Percentiles rank a stretch among this genome's conserved stretches.
These are phyloP conservation scores for Drosophila sproati DNA, from an alignment of 1,140 invertebrate species.

Conservation along the genomic window DNA sequence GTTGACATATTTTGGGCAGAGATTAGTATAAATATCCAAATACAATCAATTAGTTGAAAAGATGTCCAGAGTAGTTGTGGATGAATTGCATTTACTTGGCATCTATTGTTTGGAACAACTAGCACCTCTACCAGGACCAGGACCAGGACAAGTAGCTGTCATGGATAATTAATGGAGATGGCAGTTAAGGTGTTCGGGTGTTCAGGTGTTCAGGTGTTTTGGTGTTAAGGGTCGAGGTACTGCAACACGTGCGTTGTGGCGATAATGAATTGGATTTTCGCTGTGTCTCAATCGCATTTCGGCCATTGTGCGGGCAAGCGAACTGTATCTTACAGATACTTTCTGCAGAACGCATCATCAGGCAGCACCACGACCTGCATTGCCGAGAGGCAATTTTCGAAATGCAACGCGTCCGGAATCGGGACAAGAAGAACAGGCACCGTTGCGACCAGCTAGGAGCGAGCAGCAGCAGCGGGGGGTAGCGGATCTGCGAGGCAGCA, in stretches of 20 bases:
- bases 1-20: no score
- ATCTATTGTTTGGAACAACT: no score
- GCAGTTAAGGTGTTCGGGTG: conserved; percentile 7
- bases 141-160: conserved; percentile 9
- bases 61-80: no score
- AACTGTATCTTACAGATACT: conserved; percentile 48
- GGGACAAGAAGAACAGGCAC: conserved; percentile 17
- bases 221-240: conserved; percentile 10
- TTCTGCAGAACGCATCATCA: conserved; percentile 46
- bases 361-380: conserved; percentile 42
- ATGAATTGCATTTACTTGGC: no score
- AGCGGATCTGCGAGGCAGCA: conserved; percentile 1
- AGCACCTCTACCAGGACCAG: background rate
- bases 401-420: conserved; percentile 48
- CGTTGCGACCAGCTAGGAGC: background rate
- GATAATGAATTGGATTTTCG: conserved; percentile 30
- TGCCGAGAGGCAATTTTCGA: conserved; percentile 65
- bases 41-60: no score
- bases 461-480: background rate
- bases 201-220: background rate
- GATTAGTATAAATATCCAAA: no score
- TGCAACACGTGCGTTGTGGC: conserved; percentile 23
- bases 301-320: conserved; percentile 29
- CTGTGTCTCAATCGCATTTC: conserved; percentile 29
- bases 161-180: conserved; percentile 29